These are phyloP conservation scores for Bufo gargarizans DNA, from an alignment of 2,113 vertebrate species.

Conservation along the genomic window DNA sequence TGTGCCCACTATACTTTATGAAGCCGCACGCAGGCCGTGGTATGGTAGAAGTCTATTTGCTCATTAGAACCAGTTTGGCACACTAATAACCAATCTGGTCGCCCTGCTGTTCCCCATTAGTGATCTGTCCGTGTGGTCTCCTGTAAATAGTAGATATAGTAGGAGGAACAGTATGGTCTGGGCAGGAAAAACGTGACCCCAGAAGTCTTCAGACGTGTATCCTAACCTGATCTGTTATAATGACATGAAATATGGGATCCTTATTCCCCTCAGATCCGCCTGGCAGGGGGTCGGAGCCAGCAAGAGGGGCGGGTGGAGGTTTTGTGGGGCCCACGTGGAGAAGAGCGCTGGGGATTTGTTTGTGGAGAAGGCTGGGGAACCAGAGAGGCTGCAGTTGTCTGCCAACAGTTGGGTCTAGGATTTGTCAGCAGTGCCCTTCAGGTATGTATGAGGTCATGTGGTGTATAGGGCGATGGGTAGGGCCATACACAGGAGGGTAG, in stretches of 20 bases:
- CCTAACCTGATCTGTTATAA: not conserved
- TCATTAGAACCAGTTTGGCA: too few species aligned
- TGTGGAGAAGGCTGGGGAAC: constrained; percentile 92
- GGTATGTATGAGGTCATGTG: constrained; percentile 77
- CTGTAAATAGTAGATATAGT: not conserved
- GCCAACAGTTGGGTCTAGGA: constrained; percentile 93
- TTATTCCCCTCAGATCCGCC: constrained; percentile 82
- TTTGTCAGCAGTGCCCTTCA: constrained; percentile 90
- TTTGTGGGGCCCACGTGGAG: constrained; percentile 69
- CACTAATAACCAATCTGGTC: too few species aligned
- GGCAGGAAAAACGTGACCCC: too few species aligned
- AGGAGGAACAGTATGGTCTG: not conserved
- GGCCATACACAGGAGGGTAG: not conserved
- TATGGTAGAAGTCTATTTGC: too few species aligned
- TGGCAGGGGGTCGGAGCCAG: constrained; percentile 87
- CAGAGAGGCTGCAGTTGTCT: constrained; percentile 87
- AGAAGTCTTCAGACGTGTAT: not conserved
- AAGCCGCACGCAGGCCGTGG: too few species aligned
- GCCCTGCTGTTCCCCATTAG: too few species aligned
- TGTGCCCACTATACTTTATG: too few species aligned
- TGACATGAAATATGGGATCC: not conserved
- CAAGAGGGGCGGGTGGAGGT: constrained; percentile 88
- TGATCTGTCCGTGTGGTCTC: not conserved
- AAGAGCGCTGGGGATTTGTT: constrained; percentile 86
- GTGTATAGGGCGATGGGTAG: not conserved